Evolutionary conservation across 2,888 invertebrate species (phyloP).

Genomic region (Liposcelis brunnea): DNA sequence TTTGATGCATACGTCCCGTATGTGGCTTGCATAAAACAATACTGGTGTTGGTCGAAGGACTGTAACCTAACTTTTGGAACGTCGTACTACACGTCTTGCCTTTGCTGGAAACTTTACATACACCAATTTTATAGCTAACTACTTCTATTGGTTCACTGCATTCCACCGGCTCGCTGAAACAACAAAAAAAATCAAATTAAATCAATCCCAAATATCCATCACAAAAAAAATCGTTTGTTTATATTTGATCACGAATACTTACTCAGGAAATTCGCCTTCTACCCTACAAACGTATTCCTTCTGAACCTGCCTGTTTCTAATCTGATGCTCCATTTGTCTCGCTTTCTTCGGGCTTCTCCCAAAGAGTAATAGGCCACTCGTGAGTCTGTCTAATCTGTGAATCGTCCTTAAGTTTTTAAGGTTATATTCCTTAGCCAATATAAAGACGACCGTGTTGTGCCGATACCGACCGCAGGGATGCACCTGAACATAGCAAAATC

Average conservation of each 20-base stretch:
- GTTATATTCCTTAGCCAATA: conserved; percentile 90
- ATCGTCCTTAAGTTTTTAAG: conserved; percentile 84
- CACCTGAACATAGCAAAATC: conserved; percentile 40
- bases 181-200: conserved; percentile 7
- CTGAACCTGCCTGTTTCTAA: conserved; percentile 74
- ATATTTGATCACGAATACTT: conserved; percentile 30
- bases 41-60: conserved; percentile 58
- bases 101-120: conserved; percentile 81
- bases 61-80: conserved; percentile 78
- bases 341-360: conserved; percentile 88
- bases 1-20: conserved; percentile 98
- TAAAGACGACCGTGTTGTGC: conserved; percentile 92
- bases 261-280: conserved; percentile 87
- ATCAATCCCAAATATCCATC: not conserved
- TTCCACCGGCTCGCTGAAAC: conserved; percentile 55
- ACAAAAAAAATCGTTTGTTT: not conserved
- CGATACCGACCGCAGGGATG: conserved; percentile 97
- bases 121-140: conserved; percentile 88
- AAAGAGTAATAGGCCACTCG: conserved; percentile 83
- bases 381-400: conserved; percentile 90
- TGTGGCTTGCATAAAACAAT: conserved; percentile 87
- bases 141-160: conserved; percentile 84
- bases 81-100: conserved; percentile 87
- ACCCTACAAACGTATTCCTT: conserved; percentile 94
- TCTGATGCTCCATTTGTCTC: conserved; percentile 87